Conservation (phyloP, 2,113 vertebrate species). For the Nothocercus julius region DNA sequence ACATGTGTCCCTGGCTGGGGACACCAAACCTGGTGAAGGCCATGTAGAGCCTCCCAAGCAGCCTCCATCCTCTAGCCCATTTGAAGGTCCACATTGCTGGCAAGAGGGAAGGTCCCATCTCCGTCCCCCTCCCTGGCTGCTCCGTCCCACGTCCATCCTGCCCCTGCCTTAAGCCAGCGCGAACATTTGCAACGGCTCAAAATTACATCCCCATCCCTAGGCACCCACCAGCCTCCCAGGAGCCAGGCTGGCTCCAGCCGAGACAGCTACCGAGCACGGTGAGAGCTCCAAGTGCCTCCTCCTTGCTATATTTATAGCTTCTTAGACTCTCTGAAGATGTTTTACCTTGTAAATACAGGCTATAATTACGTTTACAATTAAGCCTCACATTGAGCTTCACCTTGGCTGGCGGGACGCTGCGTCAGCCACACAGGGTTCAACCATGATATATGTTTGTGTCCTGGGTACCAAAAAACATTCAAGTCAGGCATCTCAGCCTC, state of each 20-base stretch:
- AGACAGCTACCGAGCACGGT: neutral
- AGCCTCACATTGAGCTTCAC: constrained; percentile 7
- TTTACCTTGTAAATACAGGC: neutral
- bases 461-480: neutral
- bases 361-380: constrained; percentile 1
- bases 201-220: neutral
- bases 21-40: too few species aligned
- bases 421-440: neutral
- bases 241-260: neutral
- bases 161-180: neutral
- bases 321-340: neutral
- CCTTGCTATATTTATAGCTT: neutral
- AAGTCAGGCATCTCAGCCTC: constrained; percentile 11
- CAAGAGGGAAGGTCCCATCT: neutral
- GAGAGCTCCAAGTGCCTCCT: neutral
- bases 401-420: neutral
- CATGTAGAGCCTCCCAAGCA: neutral
- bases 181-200: neutral
- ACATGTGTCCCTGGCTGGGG: neutral
- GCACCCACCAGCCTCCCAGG: accelerated
- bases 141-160: neutral
- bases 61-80: neutral
- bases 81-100: neutral
- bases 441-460: neutral
- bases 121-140: neutral